Evolutionary conservation across 2,888 invertebrate genomes (phyloP), one percentile per base, ranked within the genome.

Genomic region (Heliconius erato): DNA sequence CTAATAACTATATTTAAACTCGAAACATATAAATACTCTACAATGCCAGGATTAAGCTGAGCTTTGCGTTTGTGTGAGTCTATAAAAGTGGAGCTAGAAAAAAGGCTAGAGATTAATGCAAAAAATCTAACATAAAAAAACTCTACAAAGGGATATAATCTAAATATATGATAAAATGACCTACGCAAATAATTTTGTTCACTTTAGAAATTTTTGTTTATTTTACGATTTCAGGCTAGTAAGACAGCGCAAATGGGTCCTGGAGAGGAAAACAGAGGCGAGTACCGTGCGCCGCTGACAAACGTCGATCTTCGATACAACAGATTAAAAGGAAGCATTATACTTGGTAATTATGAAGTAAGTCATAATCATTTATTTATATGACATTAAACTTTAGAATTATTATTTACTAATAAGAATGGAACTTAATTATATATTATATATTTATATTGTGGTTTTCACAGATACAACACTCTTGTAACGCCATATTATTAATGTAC

Each of bases 301-400:
- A 97, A 97, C 86, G 97, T 98, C n/a, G 98, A 98, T 90, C 94
- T 98, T 68, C 96, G 98, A 80, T 97, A 97, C 85, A 98, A 98
- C 92, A 97, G 97, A 85, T 94, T 98, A 49, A 98, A 98, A 92
- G 98, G 98, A 82, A 98, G 97, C 93, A 98, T 98, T 85, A 97
- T 98, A 86, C 97, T 98, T 79, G 98, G 98, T 81, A 98, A 98
- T 92, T 98, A 98, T 93, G 98, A 98, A 91, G 98, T 98, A 96
- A 96, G 96, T 63, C 74, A 63, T 40, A 74, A 69, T 68, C 80
- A 44, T 71, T 71, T n/a, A 44, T 71, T 71, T n/a, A 40, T 19
- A 67, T 67, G 2, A 26, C n/a, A n/a, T 26, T 11, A 7, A n/a
- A 63, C 19, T 54, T 54, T 3, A 63, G 11, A 63, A 19, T 63